A percentile compares a stretch with the other conserved stretches of the same genome.
phyloP scores from a whole-genome alignment of 2,797 vertebrate genomes.

The Phalanger gymnotis region DNA sequence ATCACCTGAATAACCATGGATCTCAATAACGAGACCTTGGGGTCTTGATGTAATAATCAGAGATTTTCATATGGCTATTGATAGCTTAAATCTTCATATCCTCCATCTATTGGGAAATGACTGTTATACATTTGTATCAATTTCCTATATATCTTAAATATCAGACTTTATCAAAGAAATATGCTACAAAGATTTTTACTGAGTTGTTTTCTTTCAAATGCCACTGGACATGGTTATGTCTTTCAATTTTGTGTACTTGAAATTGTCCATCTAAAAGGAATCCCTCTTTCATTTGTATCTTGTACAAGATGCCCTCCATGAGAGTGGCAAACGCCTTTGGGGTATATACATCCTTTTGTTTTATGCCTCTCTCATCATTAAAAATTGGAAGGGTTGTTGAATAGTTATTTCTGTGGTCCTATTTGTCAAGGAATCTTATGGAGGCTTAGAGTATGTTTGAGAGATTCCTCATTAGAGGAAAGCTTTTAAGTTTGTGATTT shows the following conservation, averaged over 20 bases:
- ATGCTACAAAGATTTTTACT: not conserved
- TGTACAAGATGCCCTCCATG: not conserved
- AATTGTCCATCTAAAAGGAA: not conserved
- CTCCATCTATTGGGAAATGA: not conserved
- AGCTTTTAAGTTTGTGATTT: not conserved
- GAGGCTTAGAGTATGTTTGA: not conserved
- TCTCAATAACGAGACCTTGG: not conserved
- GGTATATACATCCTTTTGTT: not conserved
- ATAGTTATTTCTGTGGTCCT: not conserved
- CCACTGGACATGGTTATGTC: not conserved
- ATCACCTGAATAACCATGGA: not conserved
- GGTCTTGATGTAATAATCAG: not conserved
- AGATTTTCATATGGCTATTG: not conserved
- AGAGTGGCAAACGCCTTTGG: not conserved
- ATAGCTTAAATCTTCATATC: not conserved
- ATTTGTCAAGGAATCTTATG: not conserved
- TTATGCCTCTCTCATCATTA: not conserved
- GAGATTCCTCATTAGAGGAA: not conserved
- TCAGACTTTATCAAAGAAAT: not conserved
- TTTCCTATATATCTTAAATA: not conserved
- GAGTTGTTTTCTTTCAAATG: not conserved
- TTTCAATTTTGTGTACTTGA: not conserved
- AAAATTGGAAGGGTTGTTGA: not conserved
- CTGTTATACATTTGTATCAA: not conserved
- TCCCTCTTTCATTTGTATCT: not conserved